Evolutionary conservation across 2,113 vertebrate species (phyloP).

Genomic region (Scomber japonicus): DNA sequence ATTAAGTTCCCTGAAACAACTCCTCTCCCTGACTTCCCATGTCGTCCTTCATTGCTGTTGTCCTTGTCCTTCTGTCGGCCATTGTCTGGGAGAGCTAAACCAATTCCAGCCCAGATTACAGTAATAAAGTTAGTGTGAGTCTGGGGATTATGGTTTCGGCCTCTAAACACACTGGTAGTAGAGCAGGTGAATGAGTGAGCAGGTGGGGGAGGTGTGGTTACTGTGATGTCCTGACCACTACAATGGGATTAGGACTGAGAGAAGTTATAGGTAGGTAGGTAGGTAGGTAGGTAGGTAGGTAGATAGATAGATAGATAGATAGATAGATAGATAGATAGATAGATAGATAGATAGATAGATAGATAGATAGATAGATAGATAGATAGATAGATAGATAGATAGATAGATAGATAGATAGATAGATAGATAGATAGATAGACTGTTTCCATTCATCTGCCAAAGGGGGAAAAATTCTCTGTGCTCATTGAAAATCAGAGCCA

Average conservation of each 20-base stretch:
- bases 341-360: too few species aligned
- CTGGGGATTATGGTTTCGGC: slow-evolving; percentile 71
- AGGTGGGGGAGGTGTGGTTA: neutral
- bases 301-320: too few species aligned
- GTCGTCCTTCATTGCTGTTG: slow-evolving; percentile 14
- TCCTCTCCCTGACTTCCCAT: neutral
- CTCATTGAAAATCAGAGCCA: too few species aligned
- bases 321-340: too few species aligned
- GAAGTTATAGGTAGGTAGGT: neutral
- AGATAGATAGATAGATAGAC: too few species aligned
- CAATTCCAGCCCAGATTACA: slow-evolving; percentile 78
- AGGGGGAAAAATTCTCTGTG: too few species aligned
- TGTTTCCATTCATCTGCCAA: too few species aligned
- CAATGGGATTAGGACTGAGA: slow-evolving; percentile 39
- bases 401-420: too few species aligned
- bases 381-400: too few species aligned
- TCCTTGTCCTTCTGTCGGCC: slow-evolving; percentile 56
- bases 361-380: too few species aligned
- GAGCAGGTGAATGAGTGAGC: neutral
- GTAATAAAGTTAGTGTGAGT: slow-evolving; percentile 73
- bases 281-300: too few species aligned
- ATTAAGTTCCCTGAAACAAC: neutral
- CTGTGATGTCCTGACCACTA: slow-evolving; percentile 49
- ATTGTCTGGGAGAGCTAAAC: slow-evolving; percentile 62
- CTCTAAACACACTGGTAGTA: slow-evolving; percentile 65